Evolutionary conservation across 2,888 invertebrate genomes (phyloP), one percentile per base, ranked within the genome.

Genomic region (Acrobasis suavella): DNA sequence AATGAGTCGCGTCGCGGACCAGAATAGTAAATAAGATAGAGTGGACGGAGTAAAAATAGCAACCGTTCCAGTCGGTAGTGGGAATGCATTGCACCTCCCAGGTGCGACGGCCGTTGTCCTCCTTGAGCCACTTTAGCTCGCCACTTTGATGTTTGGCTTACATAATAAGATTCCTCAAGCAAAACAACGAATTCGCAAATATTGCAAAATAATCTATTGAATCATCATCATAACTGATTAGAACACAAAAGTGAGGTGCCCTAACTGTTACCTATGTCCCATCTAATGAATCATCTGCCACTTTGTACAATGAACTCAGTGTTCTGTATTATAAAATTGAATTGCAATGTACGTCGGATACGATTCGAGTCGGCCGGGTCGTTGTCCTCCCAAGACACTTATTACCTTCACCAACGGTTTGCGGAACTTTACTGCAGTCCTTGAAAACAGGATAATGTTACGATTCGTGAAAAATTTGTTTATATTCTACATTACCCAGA

Each of bases 21-120:
- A 90, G 91, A 92, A 91, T 91, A 92, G 92, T 91, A 89, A 92
- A 91, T 91, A 91, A 92, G 89, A 91, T 90, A 90, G 87, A 88
- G 89, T 89, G 84, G 88, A 85, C 84, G 77, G 85, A 80, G 81
- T 92, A 91, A 89, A 92, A 91, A 92, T 92, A 92, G 91, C 85
- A 75, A 80, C 81, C 79, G 85, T 83, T 91, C 91, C 91, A 91
- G 91, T 89, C 81, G 86, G 83, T 81, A 81, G 85, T 82, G 76
- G 76, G 80, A 83, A 80, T 82, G 85, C 82, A 81, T 75, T 89
- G 86, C 89, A 90, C 89, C 89, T 89, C 86, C 83, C 91, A 91
- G 91, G 91, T 91, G 87, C 83, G 82, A 77, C 82, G 89, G 82
- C 81, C 89, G 85, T 83, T 85, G 86, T 85, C 84, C 85, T 77